Base-by-base conservation (phyloP, 30 jellyfish, hydroid and myxozoan genomes). In the Chrysaora quinquecirrha region DNA sequence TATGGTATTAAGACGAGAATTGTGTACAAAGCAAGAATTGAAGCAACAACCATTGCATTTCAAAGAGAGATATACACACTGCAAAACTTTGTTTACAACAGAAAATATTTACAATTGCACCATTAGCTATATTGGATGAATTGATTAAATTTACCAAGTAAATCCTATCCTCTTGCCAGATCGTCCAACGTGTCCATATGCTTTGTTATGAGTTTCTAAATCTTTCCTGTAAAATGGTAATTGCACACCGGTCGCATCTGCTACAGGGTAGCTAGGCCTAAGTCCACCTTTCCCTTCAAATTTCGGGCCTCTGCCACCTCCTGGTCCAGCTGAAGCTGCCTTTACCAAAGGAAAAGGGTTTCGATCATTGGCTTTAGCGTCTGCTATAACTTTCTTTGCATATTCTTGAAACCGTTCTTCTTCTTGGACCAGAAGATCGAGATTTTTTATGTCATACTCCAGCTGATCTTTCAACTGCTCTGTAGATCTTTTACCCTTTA, bases 301-400 rank as follows among this genome's bases (percentile, higher is more conserved):
- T 68, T 94, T 94, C 19, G 99, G 99, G 9, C 99, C 99, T 20
- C 91, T 29, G 4, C 99, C 99, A 14, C 99, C 99, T 6, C 99
- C 99, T 14, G 99, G 97, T 9, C 99, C 99, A 63, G 95, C 95
- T 25, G 76, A 75, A 1, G 96, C 96, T 0, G 95, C 99, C 76
- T 94, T 94, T 1, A 73, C 83, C 12, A 94, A 91, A 1, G 96
- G 96, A 65, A 58, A 87, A 1, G 96, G 91, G 75, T 94, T 87
- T 34, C 99, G 83, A 12, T 84, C 95, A 20, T 74, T 81, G 19
- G 76, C 52, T 25, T 61, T 71, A 2, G 99, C 99, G 16, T 80
- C 95, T 0, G 82, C 65, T 14, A 94, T 94, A 11, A 94, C 99
- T 30, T 83, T 65, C 31, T 82, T 49, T 1, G 99, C 99, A 63